A percentile compares a stretch with the other conserved stretches of the same genome.
Conservation (phyloP, 2,888 invertebrate genomes). For the Orchestes rusci region DNA sequence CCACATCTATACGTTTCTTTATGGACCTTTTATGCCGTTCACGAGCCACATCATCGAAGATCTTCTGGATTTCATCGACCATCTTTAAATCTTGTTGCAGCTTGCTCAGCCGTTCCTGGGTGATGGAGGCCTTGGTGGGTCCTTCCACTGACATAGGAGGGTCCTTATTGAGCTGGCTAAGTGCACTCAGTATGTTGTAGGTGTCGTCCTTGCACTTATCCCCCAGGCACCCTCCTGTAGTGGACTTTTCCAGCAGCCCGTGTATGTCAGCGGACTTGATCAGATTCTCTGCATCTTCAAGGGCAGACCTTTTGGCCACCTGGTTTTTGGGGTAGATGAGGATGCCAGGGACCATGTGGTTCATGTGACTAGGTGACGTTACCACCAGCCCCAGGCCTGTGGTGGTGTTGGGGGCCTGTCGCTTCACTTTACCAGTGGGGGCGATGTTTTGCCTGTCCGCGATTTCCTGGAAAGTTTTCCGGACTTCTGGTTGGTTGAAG, state of each 20-base stretch:
- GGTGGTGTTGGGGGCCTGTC: no score
- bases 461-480: constrained; percentile 18
- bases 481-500: constrained; percentile 14
- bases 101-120: constrained; percentile 12
- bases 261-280: no score
- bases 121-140: constrained; percentile 10
- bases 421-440: constrained; percentile 3
- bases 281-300: constrained; percentile 5
- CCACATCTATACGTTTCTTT: constrained; percentile 8
- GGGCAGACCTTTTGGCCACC: no score
- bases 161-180: constrained; percentile 12
- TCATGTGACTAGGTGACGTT: neutral
- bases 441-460: constrained; percentile 18
- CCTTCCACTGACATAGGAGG: constrained; percentile 5
- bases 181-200: constrained; percentile 13
- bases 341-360: constrained; percentile 25
- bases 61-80: constrained; percentile 31
- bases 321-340: constrained; percentile 25
- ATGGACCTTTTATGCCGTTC: constrained; percentile 8
- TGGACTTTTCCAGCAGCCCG: no score
- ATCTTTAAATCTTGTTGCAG: constrained; percentile 29
- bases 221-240: no score
- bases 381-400: constrained; percentile 11
- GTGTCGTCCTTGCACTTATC: constrained; percentile 18
- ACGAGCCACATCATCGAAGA: constrained; percentile 25